Evolutionary conservation across 2,888 invertebrate genomes (phyloP).

Genomic region (Dasypogon diadema): DNA sequence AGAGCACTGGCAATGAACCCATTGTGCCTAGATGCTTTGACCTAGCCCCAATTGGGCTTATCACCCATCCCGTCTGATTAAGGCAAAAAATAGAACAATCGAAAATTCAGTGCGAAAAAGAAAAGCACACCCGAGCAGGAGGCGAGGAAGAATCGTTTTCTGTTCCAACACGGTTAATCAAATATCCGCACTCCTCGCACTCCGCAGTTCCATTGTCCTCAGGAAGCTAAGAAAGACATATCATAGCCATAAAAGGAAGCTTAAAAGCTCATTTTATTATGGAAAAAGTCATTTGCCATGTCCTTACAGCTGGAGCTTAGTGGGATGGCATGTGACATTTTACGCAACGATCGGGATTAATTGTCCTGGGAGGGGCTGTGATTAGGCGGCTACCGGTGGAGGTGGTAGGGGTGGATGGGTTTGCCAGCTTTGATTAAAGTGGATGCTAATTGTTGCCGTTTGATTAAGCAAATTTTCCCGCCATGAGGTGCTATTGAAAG

Average conservation of each 20-base stretch:
- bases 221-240: background rate
- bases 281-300: background rate
- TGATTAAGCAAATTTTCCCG: background rate
- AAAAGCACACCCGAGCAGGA: background rate
- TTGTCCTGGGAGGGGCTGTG: background rate
- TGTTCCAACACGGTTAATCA: background rate
- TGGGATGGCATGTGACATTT: constrained; percentile 17
- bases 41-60: background rate
- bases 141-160: background rate
- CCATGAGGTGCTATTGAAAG: background rate
- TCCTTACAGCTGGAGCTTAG: background rate
- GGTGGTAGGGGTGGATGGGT: background rate
- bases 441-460: background rate
- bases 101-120: background rate
- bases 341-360: constrained; percentile 22
- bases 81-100: background rate
- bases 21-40: background rate
- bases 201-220: background rate
- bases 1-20: background rate
- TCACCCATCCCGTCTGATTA: background rate
- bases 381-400: background rate
- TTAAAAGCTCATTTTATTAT: constrained; percentile 5
- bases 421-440: background rate
- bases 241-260: constrained; percentile 4
- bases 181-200: background rate